phyloP scores from a whole-genome alignment of 2,113 vertebrate genomes.

The Apteryx mantelli region DNA sequence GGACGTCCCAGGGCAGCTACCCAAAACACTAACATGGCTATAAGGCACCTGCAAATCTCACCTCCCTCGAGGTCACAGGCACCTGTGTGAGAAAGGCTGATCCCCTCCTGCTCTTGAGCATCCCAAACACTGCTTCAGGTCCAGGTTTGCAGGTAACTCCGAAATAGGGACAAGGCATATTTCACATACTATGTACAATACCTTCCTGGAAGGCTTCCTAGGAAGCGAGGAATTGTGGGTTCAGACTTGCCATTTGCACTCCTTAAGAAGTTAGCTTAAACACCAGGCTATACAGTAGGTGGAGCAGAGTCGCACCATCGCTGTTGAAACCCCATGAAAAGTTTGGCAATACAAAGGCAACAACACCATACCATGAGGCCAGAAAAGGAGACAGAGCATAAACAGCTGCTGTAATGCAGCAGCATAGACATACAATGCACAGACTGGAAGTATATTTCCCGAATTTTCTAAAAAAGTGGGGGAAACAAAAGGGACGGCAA shows the following conservation, averaged over 20 bases:
- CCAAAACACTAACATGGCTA: background rate
- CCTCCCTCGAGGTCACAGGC: background rate
- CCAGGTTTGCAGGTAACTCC: background rate
- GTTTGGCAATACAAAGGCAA: background rate
- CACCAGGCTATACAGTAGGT: background rate
- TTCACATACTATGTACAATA: background rate
- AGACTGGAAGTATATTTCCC: background rate
- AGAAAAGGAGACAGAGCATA: background rate
- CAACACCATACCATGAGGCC: accelerated
- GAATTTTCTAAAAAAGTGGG: background rate
- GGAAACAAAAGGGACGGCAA: background rate
- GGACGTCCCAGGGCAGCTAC: background rate
- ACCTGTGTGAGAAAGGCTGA: background rate
- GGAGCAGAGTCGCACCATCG: background rate
- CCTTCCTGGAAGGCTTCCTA: background rate
- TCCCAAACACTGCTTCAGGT: background rate
- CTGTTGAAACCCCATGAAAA: background rate
- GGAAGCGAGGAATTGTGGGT: background rate
- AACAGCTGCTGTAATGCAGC: background rate
- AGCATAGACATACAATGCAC: background rate
- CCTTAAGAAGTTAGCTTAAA: background rate
- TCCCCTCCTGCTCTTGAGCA: background rate
- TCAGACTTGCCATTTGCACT: background rate
- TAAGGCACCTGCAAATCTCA: background rate
- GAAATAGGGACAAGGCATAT: background rate